Evolutionary conservation across 1,140 invertebrate species (phyloP).

Genomic region (Akabosia matsudoensis): DNA sequence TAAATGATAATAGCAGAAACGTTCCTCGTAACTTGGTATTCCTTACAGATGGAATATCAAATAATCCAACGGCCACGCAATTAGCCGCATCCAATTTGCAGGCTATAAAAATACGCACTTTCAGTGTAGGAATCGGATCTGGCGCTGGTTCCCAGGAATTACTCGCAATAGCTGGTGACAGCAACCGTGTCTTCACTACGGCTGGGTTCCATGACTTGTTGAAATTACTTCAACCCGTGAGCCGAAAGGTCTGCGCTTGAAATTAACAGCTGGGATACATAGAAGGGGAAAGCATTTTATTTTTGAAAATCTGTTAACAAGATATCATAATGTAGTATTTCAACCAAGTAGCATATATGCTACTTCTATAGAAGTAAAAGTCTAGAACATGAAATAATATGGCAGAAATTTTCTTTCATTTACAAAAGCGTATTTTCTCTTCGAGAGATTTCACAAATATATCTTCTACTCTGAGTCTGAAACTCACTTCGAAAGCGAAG

Average conservation of each 20-base stretch:
- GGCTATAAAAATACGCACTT: not conserved
- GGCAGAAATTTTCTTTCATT: too few relatives aligned
- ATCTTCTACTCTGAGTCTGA: too few relatives aligned
- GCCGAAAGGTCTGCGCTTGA: not conserved
- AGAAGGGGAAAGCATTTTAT: too few relatives aligned
- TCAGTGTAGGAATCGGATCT: not conserved
- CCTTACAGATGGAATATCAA: conserved; percentile 4
- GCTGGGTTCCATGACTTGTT: not conserved
- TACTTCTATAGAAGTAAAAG: too few relatives aligned
- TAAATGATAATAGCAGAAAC: not conserved
- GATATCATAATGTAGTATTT: too few relatives aligned
- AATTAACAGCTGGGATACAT: too few relatives aligned
- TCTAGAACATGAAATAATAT: too few relatives aligned
- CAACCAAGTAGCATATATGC: too few relatives aligned
- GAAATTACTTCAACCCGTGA: not conserved
- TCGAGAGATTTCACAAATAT: too few relatives aligned
- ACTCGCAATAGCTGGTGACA: not conserved
- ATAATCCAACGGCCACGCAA: not conserved
- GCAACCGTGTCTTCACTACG: not conserved
- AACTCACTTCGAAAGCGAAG: too few relatives aligned
- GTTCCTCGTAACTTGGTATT: conserved; percentile 14
- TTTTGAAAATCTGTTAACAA: too few relatives aligned
- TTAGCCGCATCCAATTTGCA: not conserved
- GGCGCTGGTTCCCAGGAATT: not conserved
- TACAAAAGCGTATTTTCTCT: too few relatives aligned